A percentile compares a stretch with the other conserved stretches of the same genome.
phyloP scores from a whole-genome alignment of 2,113 vertebrate genomes.

The Grantiella picta region DNA sequence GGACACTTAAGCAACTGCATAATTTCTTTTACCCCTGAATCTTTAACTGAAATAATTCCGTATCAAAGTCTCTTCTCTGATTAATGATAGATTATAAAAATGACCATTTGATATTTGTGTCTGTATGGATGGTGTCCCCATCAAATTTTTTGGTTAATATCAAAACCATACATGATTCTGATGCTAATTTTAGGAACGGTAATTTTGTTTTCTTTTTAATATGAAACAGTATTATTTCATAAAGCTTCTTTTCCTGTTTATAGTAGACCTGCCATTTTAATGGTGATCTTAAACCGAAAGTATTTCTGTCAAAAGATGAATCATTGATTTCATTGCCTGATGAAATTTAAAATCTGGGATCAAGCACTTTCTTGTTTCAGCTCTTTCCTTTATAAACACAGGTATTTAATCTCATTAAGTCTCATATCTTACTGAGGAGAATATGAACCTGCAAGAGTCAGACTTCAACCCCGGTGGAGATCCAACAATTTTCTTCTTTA shows the following conservation, averaged over 20 bases:
- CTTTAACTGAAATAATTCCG: neutral
- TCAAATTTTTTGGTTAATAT: neutral
- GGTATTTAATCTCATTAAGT: neutral
- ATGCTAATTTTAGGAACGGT: neutral
- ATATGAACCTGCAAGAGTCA: neutral
- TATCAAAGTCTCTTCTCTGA: neutral
- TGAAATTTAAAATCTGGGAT: neutral
- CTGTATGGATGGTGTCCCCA: neutral
- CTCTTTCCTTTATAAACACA: neutral
- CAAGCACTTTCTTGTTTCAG: neutral
- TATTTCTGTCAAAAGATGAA: neutral
- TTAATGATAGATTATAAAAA: neutral
- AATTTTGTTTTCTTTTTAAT: neutral
- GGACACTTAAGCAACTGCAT: neutral
- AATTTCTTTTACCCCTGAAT: neutral
- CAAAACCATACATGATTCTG: neutral
- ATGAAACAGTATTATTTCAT: neutral
- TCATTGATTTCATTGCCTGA: neutral
- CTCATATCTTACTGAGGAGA: neutral
- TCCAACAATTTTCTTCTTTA: neutral
- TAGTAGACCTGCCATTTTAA: neutral
- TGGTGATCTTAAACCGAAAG: neutral
- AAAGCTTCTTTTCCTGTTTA: neutral
- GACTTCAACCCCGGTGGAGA: neutral
- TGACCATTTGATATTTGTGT: neutral